Evolutionary conservation across 2,888 invertebrate genomes (phyloP), one percentile per base, ranked within the genome.

Genomic region (Acleris emargana): DNA sequence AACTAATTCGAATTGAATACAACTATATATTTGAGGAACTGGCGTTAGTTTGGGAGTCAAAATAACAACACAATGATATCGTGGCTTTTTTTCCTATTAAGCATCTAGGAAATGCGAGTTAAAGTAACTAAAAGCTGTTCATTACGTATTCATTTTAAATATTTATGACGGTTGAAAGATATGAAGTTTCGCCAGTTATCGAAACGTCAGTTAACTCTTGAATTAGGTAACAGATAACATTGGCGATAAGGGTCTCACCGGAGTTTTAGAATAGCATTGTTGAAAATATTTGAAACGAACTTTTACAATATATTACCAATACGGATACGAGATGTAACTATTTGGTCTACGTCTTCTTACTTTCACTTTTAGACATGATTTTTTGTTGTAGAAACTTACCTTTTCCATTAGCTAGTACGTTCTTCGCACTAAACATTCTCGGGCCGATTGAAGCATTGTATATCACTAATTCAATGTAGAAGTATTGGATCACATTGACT

Each of bases 301-400:
- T 3, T 42, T 54, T 42, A 3, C 42, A n/a, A 54, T 42, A 42
- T 54, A 42, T 58, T 7, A 58, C 58, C 53, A 25, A 64, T 64
- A 64, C 58, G 52, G 42, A 64, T 58, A 53, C 38, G 52, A 58
- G 64, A 53, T 64, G 64, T 54, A 54, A 50, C 58, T 54, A 50
- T 54, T 64, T 59, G 25, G 47, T 59, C 54, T 64, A 25, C 54
- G 76, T 49, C 28, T 76, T 38, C n/a, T 77, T 76, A 73, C 85
- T 86, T 85, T 86, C 84, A 82, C 84, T 84, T 82, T 80, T 76
- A 71, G 66, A 69, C 72, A 60, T 80, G 74, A 75, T 71, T 73
- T 61, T 42, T 60, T 60, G 32, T 25, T 45, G 54, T 20, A 47
- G 59, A 64, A 50, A 53, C 50, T 22, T n/a, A 22, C 22, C 9